Percentiles rank a stretch among this genome's conserved stretches.
Evolutionary conservation across 2,888 invertebrate genomes (phyloP).

Genomic region (Endotricha flammealis): DNA sequence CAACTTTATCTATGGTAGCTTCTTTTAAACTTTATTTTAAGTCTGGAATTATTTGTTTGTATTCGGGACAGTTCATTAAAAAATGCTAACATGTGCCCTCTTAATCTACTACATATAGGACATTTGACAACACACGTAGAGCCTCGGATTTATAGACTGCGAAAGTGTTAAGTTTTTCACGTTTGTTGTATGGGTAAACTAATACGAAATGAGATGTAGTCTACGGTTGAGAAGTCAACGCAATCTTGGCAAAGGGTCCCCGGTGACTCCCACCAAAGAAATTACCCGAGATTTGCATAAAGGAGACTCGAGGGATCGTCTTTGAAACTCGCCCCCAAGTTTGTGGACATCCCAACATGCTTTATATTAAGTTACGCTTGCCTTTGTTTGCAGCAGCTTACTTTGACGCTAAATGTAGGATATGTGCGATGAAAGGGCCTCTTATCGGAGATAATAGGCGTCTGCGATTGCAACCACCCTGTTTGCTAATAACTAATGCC

Average conservation of each 20-base stretch:
- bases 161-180: slow-evolving; percentile 6
- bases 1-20: slow-evolving; percentile 20
- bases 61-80: slow-evolving; percentile 11
- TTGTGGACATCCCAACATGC: slow-evolving; percentile 63
- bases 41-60: slow-evolving; percentile 18
- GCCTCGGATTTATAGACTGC: slow-evolving; percentile 11
- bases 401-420: slow-evolving; percentile 37
- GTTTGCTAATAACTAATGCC: not conserved
- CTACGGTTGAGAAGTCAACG: slow-evolving; percentile 56
- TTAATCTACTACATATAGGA: too few relatives aligned
- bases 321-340: slow-evolving; percentile 63
- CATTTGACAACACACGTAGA: too few relatives aligned
- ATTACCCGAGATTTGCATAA: slow-evolving; percentile 72
- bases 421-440: slow-evolving; percentile 34
- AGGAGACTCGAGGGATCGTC: slow-evolving; percentile 65
- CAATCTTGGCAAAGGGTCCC: slow-evolving; percentile 63
- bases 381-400: slow-evolving; percentile 46
- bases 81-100: too few relatives aligned
- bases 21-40: slow-evolving; percentile 21
- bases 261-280: slow-evolving; percentile 65
- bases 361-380: slow-evolving; percentile 61
- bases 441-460: slow-evolving; percentile 18
- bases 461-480: slow-evolving; percentile 4
- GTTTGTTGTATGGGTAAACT: slow-evolving; percentile 26
- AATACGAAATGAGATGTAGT: slow-evolving; percentile 42